Evolutionary conservation across 1,140 invertebrate genomes (phyloP), one percentile per base, ranked within the genome.

Genomic region (Hydropsyche tenuis): DNA sequence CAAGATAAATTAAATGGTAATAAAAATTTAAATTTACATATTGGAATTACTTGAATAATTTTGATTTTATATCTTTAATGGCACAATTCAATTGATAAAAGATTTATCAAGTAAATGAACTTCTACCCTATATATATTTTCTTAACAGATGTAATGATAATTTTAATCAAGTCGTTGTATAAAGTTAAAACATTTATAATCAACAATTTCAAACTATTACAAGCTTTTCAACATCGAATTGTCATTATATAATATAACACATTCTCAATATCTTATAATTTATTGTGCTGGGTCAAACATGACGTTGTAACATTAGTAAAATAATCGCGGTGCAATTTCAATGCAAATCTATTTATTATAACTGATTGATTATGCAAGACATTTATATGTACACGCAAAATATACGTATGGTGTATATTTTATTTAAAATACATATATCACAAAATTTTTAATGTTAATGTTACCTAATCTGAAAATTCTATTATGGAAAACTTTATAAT

Each of bases 241-340:
- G 2, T 23, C 22, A 60, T 3, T 60, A 65, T 11, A 23, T 22
- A n/a, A 60, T 60, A 27, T 45, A 30, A 63, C 12, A 63, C 11
- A 63, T 30, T 30, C 16, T 65, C 16, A 27, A 51, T 51, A 51
- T 51, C 14, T 37, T 20, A 16, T 14, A 16, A 51, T 16, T 12
- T 62, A 62, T 62, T 64, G 65, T 68, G 65, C 65, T 68, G 65
- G 65, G 43, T 23, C 18, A 48, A 68, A 68, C 65, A 68, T 68
- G 65, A 68, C 65, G 23, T 48, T 48, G 7, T 23, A 43, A 42
- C 23, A 43, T 42, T 43, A 65, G 5, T 25, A 60, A 37, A 37
- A 25, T 22, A 60, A 60, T 22, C 23, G 56, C 56, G 12, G 56
- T 60, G 56, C 56, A 60, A 11, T 60, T 60, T 23, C 12, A 25